Conservation (phyloP, 2,113 vertebrate species). For the Lathamus discolor region DNA sequence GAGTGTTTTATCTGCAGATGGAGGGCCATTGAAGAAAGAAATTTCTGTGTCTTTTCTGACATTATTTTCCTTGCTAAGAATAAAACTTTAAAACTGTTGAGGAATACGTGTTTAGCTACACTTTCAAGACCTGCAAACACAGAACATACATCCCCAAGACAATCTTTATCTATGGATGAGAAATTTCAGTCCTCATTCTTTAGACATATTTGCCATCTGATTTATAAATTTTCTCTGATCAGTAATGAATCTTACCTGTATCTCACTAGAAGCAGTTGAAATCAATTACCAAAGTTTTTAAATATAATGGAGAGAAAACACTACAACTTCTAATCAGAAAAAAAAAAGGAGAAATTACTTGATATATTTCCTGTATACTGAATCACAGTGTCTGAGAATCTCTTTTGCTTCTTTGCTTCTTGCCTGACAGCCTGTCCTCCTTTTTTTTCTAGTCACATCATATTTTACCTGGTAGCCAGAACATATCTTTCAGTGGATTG, state of each 20-base stretch:
- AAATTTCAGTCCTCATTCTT: background rate
- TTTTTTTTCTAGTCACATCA: background rate
- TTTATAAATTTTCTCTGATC: background rate
- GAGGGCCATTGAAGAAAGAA: background rate
- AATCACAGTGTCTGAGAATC: background rate
- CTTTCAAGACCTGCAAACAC: background rate
- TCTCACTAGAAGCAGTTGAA: background rate
- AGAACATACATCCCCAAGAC: background rate
- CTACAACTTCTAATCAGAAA: background rate
- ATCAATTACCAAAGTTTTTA: background rate
- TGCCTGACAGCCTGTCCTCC: background rate
- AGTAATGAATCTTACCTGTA: background rate
- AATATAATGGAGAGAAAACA: background rate
- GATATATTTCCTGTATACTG: background rate
- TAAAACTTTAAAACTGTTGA: background rate
- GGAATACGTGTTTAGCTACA: background rate
- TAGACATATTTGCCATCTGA: background rate
- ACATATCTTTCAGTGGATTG: background rate
- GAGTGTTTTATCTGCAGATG: background rate
- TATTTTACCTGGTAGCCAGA: conserved; percentile 9
- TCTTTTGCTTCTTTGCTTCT: background rate
- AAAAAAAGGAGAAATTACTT: background rate
- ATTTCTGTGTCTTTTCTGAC: background rate
- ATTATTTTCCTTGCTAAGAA: background rate
- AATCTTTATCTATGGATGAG: background rate